Conservation (phyloP, 2,797 vertebrate genomes). For the Poecilia picta region DNA sequence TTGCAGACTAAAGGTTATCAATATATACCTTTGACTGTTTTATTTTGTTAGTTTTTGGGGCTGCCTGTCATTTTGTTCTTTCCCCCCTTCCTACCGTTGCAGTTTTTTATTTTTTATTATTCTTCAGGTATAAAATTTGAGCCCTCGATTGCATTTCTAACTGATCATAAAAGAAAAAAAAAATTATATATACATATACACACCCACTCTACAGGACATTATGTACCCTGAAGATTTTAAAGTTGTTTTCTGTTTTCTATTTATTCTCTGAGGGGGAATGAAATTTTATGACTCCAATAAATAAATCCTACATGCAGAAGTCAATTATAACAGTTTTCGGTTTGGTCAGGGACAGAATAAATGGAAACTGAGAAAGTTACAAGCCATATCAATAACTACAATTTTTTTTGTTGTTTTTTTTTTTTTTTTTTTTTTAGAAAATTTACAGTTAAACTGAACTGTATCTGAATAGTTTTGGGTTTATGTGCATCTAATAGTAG, state of each 20-base stretch:
- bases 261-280: background rate
- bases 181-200: background rate
- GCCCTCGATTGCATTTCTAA: background rate
- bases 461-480: too few species aligned
- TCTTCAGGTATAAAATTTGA: background rate
- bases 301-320: background rate
- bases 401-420: too few species aligned
- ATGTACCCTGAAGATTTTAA: background rate
- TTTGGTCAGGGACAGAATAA: background rate
- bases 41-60: background rate
- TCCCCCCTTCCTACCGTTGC: background rate
- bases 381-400: too few species aligned
- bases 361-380: background rate
- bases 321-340: background rate
- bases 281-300: background rate
- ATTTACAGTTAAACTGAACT: background rate
- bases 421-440: too few species aligned
- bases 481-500: too few species aligned
- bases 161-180: background rate
- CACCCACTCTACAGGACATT: background rate
- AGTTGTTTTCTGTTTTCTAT: background rate
- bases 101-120: background rate
- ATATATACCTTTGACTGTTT: background rate
- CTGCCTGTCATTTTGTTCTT: background rate
- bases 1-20: background rate